Evolutionary conservation across 2,113 vertebrate genomes (phyloP), one percentile per base, ranked within the genome.

Genomic region (Varanus komodoensis): DNA sequence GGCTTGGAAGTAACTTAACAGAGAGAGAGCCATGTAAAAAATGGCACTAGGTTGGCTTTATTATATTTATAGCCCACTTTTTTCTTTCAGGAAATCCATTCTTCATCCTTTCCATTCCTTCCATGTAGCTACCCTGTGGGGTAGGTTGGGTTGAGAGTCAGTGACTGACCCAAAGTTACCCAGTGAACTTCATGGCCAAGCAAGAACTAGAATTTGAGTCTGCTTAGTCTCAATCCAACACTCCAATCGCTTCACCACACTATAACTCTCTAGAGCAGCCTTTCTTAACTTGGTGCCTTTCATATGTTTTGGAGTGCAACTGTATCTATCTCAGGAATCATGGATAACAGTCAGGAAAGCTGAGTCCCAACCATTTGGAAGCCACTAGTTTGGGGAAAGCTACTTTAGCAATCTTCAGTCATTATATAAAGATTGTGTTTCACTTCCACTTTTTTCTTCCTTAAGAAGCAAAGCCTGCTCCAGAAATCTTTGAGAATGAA

Each of bases 401-500:
- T 34, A 6, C 12, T 74, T 32, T 74, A 74, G 0, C 0, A 78
- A 64, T 3, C 0, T 48, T 21, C 61, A 81, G 23, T 8, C 15
- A 92, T 4, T 61, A 8, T 89, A 34, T 17, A 75, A 84, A 48
- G 0, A 0, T 81, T 82, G 4, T 32, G 8, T 14, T 38, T 50
- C 11, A 44, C 23, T 27, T 25, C 81, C 6, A 17, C 6, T 3
- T 11, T 6, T 38, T 85, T 93, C 90, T 89, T 29, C 9, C 61
- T 78, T 0, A 94, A 97, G 97, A 96, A 89, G 96, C 96, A 0
- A 97, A 97, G 91, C 97, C 97, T 0, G 61, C 97, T 0, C 98
- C 98, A 0, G 93, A 92, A 0, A 95, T 96, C 57, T 97, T 97
- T 2, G 97, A 98, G 81, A 97, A 94, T 0, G 98, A 98, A 1